A percentile compares a stretch with the other conserved stretches of the same genome.
phyloP scores from a whole-genome alignment of 2,888 invertebrate genomes.

The Stenodema calcarata region DNA sequence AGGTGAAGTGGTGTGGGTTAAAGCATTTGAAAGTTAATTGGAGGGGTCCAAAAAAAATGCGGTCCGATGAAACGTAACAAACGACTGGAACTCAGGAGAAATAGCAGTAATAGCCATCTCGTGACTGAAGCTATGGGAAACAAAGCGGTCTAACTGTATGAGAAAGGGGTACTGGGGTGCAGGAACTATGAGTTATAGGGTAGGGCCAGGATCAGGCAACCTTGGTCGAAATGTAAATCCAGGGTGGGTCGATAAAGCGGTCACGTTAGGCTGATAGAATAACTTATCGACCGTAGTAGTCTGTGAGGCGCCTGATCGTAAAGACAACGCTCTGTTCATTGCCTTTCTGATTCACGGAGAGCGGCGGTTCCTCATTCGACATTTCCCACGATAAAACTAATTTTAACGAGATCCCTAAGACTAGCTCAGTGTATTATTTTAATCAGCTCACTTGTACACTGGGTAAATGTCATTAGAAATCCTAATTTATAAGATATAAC shows the following conservation, averaged over 20 bases:
- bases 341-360: too few relatives aligned
- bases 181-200: neutral
- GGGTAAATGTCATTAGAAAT: too few relatives aligned
- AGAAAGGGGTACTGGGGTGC: neutral
- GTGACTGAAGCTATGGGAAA: neutral
- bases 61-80: neutral
- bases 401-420: too few relatives aligned
- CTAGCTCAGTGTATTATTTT: too few relatives aligned
- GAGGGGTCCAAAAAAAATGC: neutral
- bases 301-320: neutral
- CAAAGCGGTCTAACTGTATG: neutral
- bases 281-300: neutral
- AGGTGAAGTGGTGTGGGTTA: neutral
- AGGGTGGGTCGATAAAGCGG: conserved; percentile 16
- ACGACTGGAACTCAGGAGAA: neutral
- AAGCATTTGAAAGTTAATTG: neutral
- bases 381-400: too few relatives aligned
- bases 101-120: neutral
- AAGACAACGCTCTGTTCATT: neutral
- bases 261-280: conserved; percentile 22
- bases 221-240: conserved; percentile 41
- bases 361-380: too few relatives aligned
- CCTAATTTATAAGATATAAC: too few relatives aligned
- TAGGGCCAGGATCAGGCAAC: neutral
- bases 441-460: too few relatives aligned